Conservation (phyloP, 2,888 invertebrate species). For the Pseudoips prasinana region DNA sequence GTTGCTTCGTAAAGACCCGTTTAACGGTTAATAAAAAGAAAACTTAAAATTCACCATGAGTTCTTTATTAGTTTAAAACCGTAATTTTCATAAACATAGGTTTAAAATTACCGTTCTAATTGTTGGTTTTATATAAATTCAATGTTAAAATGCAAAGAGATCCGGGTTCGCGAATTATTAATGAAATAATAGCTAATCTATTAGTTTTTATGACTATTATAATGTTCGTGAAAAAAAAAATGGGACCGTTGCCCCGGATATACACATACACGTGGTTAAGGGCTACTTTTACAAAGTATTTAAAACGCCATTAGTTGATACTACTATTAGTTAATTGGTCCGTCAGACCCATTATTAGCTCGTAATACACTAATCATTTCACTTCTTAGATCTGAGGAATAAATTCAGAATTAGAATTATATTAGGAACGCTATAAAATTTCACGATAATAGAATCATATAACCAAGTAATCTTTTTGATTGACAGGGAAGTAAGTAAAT, state of each 20-base stretch:
- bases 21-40: background rate
- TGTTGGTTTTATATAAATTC: constrained; percentile 7
- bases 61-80: constrained; percentile 1
- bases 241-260: background rate
- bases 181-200: background rate
- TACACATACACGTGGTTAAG: constrained; percentile 1
- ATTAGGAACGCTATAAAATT: no score
- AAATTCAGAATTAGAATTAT: no score
- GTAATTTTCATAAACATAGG: constrained; percentile 15
- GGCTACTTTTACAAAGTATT: no score
- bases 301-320: no score
- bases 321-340: no score
- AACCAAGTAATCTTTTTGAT: no score
- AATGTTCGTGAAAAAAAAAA: background rate
- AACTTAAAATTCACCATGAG: constrained; percentile 1
- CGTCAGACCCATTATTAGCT: no score
- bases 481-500: no score
- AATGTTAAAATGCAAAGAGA: background rate
- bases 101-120: constrained; percentile 19
- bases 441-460: no score
- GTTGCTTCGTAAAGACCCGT: background rate
- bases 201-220: constrained; percentile 1
- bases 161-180: background rate
- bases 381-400: no score
- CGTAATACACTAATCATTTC: no score